phyloP scores from a whole-genome alignment of 2,888 invertebrate genomes.

The Epinotia nisella region DNA sequence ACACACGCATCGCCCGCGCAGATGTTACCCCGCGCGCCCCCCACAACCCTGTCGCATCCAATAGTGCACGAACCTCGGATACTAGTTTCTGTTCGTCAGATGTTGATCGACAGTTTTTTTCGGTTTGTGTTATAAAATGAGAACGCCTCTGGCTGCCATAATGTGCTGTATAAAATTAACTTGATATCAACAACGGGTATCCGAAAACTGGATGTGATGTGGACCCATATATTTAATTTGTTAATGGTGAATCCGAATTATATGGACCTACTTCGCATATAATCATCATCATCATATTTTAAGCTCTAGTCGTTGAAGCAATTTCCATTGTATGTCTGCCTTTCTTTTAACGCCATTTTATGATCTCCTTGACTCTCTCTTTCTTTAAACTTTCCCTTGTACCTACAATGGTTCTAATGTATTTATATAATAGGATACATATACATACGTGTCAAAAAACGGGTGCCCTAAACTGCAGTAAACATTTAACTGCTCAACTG shows the following conservation, averaged over 20 bases:
- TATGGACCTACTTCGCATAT: background rate
- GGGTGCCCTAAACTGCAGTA: no score
- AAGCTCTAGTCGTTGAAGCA: background rate
- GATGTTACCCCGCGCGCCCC: conserved; percentile 59
- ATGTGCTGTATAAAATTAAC: conserved; percentile 40
- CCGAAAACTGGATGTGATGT: conserved; percentile 16
- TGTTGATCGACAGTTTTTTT: conserved; percentile 75
- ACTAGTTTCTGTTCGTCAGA: conserved; percentile 68
- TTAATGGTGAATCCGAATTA: conserved; percentile 1
- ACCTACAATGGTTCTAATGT: no score
- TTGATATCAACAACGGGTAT: conserved; percentile 27
- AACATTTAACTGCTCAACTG: no score
- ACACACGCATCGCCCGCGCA: conserved; percentile 58
- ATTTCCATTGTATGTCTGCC: no score
- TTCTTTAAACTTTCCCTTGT: no score
- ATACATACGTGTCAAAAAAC: no score
- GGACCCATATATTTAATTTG: conserved; percentile 17
- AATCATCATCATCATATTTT: background rate
- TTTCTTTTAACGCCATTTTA: no score
- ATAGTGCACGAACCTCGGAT: conserved; percentile 75
- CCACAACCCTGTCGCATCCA: conserved; percentile 56
- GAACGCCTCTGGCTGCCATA: conserved; percentile 42
- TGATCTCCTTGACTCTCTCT: no score
- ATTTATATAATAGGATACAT: no score
- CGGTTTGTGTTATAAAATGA: conserved; percentile 48